These are phyloP conservation scores for Villa cingulata DNA, from an alignment of 2,888 invertebrate species.

Conservation along the genomic window DNA sequence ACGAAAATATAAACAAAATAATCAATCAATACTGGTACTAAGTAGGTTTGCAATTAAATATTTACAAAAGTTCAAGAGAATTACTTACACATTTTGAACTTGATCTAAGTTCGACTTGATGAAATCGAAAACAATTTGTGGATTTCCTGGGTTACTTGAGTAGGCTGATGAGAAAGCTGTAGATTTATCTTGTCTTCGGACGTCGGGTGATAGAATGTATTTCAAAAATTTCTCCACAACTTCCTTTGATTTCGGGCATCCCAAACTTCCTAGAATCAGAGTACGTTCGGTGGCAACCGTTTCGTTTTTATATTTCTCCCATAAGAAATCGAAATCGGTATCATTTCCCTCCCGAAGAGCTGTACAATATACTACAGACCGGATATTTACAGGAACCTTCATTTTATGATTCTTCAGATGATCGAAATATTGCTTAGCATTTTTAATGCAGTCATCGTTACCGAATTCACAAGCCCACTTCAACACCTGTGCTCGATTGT, in stretches of 20 bases:
- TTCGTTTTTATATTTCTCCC: conserved; percentile 43
- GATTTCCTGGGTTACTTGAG: conserved; percentile 40
- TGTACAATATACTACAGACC: conserved; percentile 60
- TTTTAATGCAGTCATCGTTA: conserved; percentile 42
- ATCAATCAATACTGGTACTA: too few relatives aligned
- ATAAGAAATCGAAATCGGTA: conserved; percentile 52
- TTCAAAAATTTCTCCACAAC: conserved; percentile 40
- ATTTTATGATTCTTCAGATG: conserved; percentile 11
- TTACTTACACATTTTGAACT: conserved; percentile 26
- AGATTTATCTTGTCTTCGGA: conserved; percentile 31
- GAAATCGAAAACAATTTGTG: conserved; percentile 39
- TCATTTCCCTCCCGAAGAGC: conserved; percentile 49
- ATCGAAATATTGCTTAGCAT: conserved; percentile 35
- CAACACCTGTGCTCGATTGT: conserved; percentile 45
- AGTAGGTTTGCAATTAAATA: too few relatives aligned
- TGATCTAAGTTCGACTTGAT: conserved; percentile 25
- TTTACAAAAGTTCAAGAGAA: too few relatives aligned
- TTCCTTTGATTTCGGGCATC: conserved; percentile 45
- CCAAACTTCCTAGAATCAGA: conserved; percentile 49
- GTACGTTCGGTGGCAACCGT: conserved; percentile 56
- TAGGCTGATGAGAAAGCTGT: conserved; percentile 37
- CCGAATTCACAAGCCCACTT: conserved; percentile 52
- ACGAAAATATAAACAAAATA: not conserved
- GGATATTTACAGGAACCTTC: conserved; percentile 47
- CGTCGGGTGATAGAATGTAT: conserved; percentile 36